phyloP scores from a whole-genome alignment of 2,113 vertebrate genomes.

The Haemorhous mexicanus region DNA sequence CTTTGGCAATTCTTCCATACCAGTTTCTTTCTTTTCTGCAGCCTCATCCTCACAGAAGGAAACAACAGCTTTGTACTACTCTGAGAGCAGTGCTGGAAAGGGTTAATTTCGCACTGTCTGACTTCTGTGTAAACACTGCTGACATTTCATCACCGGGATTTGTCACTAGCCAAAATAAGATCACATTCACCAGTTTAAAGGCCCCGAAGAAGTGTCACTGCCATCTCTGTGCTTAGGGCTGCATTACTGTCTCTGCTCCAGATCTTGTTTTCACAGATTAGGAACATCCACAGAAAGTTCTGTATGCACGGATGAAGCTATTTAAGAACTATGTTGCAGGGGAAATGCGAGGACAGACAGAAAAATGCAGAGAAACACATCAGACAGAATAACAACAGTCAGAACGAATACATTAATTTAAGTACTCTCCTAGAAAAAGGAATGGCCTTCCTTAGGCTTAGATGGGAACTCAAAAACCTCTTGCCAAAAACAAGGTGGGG shows the following conservation, averaged over 20 bases:
- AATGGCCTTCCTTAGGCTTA: background rate
- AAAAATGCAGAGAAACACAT: background rate
- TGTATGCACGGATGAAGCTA: background rate
- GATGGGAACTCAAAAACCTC: background rate
- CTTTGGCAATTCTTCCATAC: background rate
- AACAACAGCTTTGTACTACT: background rate
- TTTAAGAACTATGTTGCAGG: background rate
- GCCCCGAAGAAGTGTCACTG: conserved; percentile 8
- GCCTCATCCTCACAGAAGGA: background rate
- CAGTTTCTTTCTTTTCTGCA: background rate
- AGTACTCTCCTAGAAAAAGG: background rate
- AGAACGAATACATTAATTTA: background rate
- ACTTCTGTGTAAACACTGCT: conserved; percentile 24
- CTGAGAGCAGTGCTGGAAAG: background rate
- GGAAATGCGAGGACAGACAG: background rate
- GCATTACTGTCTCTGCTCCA: background rate
- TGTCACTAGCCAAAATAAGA: conserved; percentile 40
- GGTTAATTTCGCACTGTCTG: background rate
- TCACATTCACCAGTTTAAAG: conserved; percentile 13
- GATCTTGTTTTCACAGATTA: conserved; percentile 34
- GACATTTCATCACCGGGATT: conserved; percentile 42
- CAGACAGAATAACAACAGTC: background rate
- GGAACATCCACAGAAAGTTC: conserved; percentile 26
- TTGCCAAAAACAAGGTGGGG: background rate
- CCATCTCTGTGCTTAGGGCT: background rate